phyloP scores from a whole-genome alignment of 2,888 invertebrate species.

The Campopleginae sp. region DNA sequence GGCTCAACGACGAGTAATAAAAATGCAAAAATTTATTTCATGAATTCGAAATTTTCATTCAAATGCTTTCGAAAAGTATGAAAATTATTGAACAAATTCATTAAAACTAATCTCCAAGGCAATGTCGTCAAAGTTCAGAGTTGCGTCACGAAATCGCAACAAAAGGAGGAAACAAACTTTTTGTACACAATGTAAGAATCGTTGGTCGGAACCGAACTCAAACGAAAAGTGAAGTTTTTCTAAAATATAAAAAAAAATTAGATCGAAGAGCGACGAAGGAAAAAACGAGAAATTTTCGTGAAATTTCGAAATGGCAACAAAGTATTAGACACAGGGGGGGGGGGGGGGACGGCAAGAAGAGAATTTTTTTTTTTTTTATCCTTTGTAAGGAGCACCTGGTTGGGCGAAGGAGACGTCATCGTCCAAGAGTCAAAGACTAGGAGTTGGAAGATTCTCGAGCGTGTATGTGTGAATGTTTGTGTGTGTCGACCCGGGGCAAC shows the following conservation, averaged over 20 bases:
- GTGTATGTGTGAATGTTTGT: background rate
- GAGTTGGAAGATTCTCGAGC: slow-evolving; percentile 44
- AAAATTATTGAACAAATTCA: no score
- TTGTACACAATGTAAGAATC: background rate
- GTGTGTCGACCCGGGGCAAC: slow-evolving; percentile 28
- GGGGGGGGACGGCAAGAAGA: no score
- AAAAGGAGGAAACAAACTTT: background rate
- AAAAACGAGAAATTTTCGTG: background rate
- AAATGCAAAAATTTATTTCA: background rate
- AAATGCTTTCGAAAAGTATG: no score
- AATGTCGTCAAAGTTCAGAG: no score
- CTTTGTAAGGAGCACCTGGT: slow-evolving; percentile 25
- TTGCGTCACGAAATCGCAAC: no score
- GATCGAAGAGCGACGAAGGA: background rate
- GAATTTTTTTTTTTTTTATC: background rate
- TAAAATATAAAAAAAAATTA: background rate
- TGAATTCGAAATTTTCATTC: no score
- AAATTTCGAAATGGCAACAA: background rate
- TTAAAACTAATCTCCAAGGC: no score
- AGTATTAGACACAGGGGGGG: slow-evolving; percentile 33
- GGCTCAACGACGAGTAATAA: background rate
- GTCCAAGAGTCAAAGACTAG: slow-evolving; percentile 52
- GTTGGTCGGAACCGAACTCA: background rate
- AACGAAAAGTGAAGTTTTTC: background rate
- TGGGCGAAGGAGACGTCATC: slow-evolving; percentile 51